Evolutionary conservation across 2,888 invertebrate genomes (phyloP), one percentile per base, ranked within the genome.

Genomic region (Apoda limacodes): DNA sequence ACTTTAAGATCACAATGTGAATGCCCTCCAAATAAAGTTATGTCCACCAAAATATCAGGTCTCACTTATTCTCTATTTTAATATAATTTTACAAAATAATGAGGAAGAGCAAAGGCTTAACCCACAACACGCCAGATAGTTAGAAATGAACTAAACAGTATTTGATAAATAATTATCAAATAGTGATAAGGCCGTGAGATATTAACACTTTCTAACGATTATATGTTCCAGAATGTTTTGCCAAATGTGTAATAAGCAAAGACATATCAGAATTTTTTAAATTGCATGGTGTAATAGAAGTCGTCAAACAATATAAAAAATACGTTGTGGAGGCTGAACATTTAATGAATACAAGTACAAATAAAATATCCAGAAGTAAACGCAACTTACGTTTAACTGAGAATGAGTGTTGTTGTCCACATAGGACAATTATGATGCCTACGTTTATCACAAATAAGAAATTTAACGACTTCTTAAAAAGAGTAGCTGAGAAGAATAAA

Each of bases 21-120:
- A 30, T 70, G 69, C 34, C 68, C 69, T 9, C 67, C 68, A 13
- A 33, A 54, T 33, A 49, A 57, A 46, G 64, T 68, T 66, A 43
- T 30, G n/a, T n/a, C n/a, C n/a, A n/a, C n/a, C n/a, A n/a, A n/a
- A n/a, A n/a, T n/a, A n/a, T n/a, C n/a, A n/a, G n/a, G n/a, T n/a
- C n/a, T n/a, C n/a, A n/a, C n/a, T n/a, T n/a, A n/a, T n/a, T n/a
- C n/a, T n/a, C n/a, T n/a, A n/a, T n/a, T n/a, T n/a, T n/a, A n/a
- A n/a, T n/a, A n/a, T n/a, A n/a, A n/a, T n/a, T n/a, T n/a, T n/a
- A n/a, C n/a, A n/a, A n/a, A n/a, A n/a, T n/a, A n/a, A n/a, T n/a
- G n/a, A n/a, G n/a, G n/a, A n/a, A n/a, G n/a, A n/a, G n/a, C n/a
- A n/a, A n/a, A n/a, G n/a, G n/a, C n/a, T n/a, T n/a, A n/a, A n/a